Base-by-base conservation (phyloP, 2,888 invertebrate species). In the Sarcophaga rosellei region DNA sequence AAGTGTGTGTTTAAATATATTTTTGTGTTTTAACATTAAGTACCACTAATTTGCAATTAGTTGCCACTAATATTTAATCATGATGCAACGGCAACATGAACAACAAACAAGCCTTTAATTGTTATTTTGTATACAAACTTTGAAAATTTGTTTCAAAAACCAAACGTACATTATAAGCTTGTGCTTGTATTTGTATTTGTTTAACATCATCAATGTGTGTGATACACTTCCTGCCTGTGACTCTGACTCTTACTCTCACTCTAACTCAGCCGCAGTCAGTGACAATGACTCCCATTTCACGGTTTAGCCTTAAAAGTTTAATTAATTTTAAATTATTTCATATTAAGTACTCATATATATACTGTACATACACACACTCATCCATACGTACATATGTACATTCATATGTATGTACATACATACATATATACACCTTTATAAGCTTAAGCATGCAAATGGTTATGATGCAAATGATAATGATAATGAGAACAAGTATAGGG, bases 1-100 rank as follows among this genome's bases (percentile, higher is more conserved):
- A 2, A 4, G 21, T 15, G 11, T 70, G 61, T 53, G 1, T 8
- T 35, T 10, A 35, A 35, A 35, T 35, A 35, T 35, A 35, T 35
- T 35, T 35, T 35, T 35, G 35, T 35, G 6, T 35, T 35, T 35
- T 35, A 53, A 17, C 53, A 53, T n/a, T 57, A 15, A 35, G 45
- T 72, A 61, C 63, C 84, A 79, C 79, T 70, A 70, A 79, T 70
- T 63, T 75, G 70, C 59, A 79, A 69, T 79, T 79, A 84, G 73
- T 63, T 69, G 59, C 74, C 74, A 70, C 78, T 79, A 68, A 84
- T 69, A 77, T 82, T 65, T 75, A 84, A 84, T 84, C 59, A 75
- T 75, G 63, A 53, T 70, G 65, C 74, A 79, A 65, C 59, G 72
- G 61, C 72, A 76, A 81, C 3, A 21, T 23, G 21, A 70, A 63